phyloP scores from a whole-genome alignment of 2,888 invertebrate species.

The Mechanitis messenoides region DNA sequence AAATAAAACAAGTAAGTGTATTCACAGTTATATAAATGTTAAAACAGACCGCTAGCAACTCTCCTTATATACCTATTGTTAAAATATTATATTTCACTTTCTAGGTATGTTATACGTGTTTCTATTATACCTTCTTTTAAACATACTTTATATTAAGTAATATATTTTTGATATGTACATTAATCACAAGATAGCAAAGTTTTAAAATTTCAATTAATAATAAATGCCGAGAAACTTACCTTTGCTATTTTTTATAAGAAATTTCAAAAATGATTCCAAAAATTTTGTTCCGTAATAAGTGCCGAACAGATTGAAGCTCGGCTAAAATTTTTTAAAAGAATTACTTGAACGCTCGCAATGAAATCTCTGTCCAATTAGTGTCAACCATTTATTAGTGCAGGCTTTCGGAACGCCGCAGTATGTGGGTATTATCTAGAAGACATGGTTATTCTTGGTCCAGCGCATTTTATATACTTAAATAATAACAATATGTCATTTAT shows the following conservation, averaged over 20 bases:
- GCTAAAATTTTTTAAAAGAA: slow-evolving; percentile 29
- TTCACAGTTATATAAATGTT: slow-evolving; percentile 19
- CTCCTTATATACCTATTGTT: background rate
- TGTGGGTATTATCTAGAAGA: slow-evolving; percentile 24
- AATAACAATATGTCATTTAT: no score
- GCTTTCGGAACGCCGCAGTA: slow-evolving; percentile 25
- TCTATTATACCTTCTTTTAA: no score
- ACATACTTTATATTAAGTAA: no score
- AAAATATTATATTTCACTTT: background rate
- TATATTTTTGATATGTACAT: no score
- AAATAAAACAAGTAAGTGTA: slow-evolving; percentile 16
- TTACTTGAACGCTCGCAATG: slow-evolving; percentile 24
- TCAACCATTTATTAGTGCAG: slow-evolving; percentile 62
- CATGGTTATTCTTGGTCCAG: slow-evolving; percentile 16
- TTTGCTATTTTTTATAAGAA: slow-evolving; percentile 15
- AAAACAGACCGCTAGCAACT: slow-evolving; percentile 11
- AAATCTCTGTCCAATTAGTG: slow-evolving; percentile 56
- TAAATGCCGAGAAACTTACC: slow-evolving; percentile 1
- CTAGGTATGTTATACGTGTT: background rate
- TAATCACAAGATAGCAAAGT: no score
- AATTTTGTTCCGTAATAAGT: slow-evolving; percentile 23
- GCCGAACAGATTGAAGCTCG: slow-evolving; percentile 24
- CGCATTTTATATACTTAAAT: background rate
- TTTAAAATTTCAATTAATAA: no score
- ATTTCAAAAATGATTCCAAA: slow-evolving; percentile 15